A percentile compares a stretch with the other conserved stretches of the same genome.
Evolutionary conservation across 2,113 vertebrate genomes (phyloP).

Genomic region (Gambusia holbrooki): DNA sequence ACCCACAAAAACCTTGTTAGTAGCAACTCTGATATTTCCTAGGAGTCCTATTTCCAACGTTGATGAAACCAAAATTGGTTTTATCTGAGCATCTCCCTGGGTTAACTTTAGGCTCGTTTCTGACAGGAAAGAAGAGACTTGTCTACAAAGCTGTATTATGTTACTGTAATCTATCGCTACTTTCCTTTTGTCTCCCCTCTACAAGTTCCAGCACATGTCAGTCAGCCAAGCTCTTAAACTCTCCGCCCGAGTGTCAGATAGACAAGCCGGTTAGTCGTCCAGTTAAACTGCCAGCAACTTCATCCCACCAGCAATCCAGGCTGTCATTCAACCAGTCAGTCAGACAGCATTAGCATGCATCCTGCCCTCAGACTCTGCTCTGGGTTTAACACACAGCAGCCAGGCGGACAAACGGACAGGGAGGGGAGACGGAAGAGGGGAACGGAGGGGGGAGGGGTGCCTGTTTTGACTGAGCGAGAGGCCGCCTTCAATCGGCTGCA

Average conservation of each 20-base stretch:
- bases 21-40: neutral
- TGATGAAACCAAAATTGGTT: neutral
- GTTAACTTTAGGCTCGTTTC: neutral
- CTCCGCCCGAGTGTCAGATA: conserved; percentile 54
- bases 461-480: conserved; percentile 50
- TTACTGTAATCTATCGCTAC: conserved; percentile 30
- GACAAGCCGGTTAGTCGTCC: conserved; percentile 55
- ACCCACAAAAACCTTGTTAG: too few species aligned
- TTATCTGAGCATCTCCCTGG: neutral
- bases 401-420: conserved; percentile 7
- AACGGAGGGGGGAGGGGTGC: neutral
- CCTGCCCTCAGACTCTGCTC: conserved; percentile 51
- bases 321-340: conserved; percentile 49
- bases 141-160: conserved; percentile 23
- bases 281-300: conserved; percentile 55
- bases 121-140: neutral
- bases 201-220: conserved; percentile 46
- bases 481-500: conserved; percentile 59
- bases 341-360: conserved; percentile 54
- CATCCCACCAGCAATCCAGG: conserved; percentile 51
- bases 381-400: conserved; percentile 40
- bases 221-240: conserved; percentile 52
- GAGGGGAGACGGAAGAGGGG: neutral
- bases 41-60: neutral
- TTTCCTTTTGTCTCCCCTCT: conserved; percentile 27